Evolutionary conservation across 2,888 invertebrate genomes (phyloP).

Genomic region (Itoplectis maculator): DNA sequence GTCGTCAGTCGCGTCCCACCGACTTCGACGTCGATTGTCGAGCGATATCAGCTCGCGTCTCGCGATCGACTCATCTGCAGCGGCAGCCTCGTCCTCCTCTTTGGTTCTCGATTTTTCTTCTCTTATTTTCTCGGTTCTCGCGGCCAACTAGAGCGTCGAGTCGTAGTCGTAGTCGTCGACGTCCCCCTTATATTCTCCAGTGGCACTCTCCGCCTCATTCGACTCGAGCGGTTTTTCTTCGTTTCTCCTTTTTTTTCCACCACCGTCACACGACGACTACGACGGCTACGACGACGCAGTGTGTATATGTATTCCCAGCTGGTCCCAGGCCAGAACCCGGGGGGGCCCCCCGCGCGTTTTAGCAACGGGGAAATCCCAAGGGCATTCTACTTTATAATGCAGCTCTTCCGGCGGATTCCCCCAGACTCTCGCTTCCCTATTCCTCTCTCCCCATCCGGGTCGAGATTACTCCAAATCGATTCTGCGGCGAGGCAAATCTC

Average conservation of each 20-base stretch:
- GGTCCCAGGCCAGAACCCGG: constrained; percentile 49
- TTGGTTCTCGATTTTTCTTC: constrained; percentile 45
- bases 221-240: constrained; percentile 13
- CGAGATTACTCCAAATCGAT: constrained; percentile 68
- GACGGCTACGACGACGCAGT: background rate
- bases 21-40: constrained; percentile 72
- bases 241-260: constrained; percentile 43
- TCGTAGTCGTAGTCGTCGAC: no score
- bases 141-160: constrained; percentile 29
- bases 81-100: constrained; percentile 52
- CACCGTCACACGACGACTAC: background rate
- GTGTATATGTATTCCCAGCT: constrained; percentile 35
- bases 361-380: constrained; percentile 67
- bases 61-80: constrained; percentile 19
- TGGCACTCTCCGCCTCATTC: constrained; percentile 19
- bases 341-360: constrained; percentile 66
- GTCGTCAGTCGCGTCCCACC: no score
- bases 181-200: constrained; percentile 55
- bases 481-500: constrained; percentile 37
- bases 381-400: constrained; percentile 78
- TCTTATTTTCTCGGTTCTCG: constrained; percentile 60
- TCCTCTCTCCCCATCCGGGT: constrained; percentile 55
- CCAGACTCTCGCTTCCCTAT: constrained; percentile 38
- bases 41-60: constrained; percentile 69
- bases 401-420: constrained; percentile 68